Evolutionary conservation across 2,888 invertebrate genomes (phyloP).

Genomic region (Teinopalpus imperialis): DNA sequence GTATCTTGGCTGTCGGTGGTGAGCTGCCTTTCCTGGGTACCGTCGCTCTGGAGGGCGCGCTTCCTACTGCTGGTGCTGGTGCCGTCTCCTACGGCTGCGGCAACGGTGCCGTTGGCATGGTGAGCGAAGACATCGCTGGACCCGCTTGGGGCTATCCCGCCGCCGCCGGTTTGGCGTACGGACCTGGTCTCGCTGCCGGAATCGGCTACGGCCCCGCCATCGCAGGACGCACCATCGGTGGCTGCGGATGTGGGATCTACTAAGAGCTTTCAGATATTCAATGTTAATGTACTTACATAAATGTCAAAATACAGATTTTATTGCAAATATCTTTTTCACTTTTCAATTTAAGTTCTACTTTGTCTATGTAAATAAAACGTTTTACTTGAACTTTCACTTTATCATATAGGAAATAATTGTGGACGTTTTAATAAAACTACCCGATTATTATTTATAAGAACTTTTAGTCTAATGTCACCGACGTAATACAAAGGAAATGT

Average conservation of each 20-base stretch:
- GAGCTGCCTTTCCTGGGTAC: conserved; percentile 40
- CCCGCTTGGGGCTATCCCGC: conserved; percentile 11
- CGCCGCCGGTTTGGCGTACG: conserved; percentile 28
- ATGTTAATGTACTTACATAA: too few relatives aligned
- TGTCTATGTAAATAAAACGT: too few relatives aligned
- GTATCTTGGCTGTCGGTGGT: conserved; percentile 35
- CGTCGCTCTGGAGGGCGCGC: conserved; percentile 41
- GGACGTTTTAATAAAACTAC: too few relatives aligned
- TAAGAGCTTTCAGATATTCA: too few relatives aligned
- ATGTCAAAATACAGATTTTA: too few relatives aligned
- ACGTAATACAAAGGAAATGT: too few relatives aligned
- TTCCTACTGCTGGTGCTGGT: conserved; percentile 44
- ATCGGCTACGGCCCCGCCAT: neutral
- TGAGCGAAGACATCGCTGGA: conserved; percentile 30
- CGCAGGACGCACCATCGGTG: neutral
- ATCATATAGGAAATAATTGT: too few relatives aligned
- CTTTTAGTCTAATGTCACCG: too few relatives aligned
- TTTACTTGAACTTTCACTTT: too few relatives aligned
- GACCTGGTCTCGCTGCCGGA: conserved; percentile 18
- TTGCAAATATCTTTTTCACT: too few relatives aligned
- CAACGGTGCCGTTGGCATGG: conserved; percentile 33
- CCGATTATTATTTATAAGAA: too few relatives aligned
- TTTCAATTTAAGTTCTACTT: too few relatives aligned
- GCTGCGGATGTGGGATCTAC: conserved; percentile 1
- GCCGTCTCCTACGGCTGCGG: conserved; percentile 39